These are phyloP conservation scores for Papilio aristodemus DNA, from an alignment of 1,140 invertebrate species.

Conservation along the genomic window DNA sequence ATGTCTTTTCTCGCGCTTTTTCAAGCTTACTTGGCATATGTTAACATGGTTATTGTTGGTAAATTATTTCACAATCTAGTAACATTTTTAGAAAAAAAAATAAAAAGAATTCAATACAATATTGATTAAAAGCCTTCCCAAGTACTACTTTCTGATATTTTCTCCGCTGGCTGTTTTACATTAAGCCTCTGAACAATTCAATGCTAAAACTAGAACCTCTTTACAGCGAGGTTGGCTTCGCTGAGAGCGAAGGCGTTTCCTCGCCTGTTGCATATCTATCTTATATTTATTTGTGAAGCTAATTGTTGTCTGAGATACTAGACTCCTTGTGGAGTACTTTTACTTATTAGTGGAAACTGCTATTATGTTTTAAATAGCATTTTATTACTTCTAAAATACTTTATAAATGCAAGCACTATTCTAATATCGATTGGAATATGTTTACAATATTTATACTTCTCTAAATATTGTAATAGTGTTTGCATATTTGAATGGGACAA, in stretches of 20 bases:
- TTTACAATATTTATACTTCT: too few relatives aligned
- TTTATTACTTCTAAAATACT: not conserved
- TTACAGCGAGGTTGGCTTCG: constrained; percentile 7
- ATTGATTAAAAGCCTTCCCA: too few relatives aligned
- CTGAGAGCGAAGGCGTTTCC: constrained; percentile 11
- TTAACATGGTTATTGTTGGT: too few relatives aligned
- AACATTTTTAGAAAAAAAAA: too few relatives aligned
- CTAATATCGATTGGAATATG: too few relatives aligned
- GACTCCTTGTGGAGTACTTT: not conserved
- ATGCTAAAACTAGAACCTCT: not conserved
- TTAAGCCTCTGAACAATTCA: constrained; percentile 3
- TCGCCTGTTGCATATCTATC: constrained; percentile 27
- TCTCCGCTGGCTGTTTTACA: not conserved
- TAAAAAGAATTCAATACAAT: too few relatives aligned
- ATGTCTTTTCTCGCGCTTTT: too few relatives aligned
- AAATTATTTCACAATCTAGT: too few relatives aligned
- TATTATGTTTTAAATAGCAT: not conserved
- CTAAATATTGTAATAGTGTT: too few relatives aligned
- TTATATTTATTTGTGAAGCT: constrained; percentile 24
- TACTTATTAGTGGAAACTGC: not conserved
- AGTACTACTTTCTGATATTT: not conserved
- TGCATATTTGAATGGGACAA: too few relatives aligned
- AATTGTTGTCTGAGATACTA: constrained; percentile 17
- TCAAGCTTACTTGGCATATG: too few relatives aligned
- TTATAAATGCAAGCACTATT: too few relatives aligned